A percentile compares a stretch with the other conserved stretches of the same genome.
Evolutionary conservation across 2,113 vertebrate species (phyloP).

Genomic region (Amazona vittata): DNA sequence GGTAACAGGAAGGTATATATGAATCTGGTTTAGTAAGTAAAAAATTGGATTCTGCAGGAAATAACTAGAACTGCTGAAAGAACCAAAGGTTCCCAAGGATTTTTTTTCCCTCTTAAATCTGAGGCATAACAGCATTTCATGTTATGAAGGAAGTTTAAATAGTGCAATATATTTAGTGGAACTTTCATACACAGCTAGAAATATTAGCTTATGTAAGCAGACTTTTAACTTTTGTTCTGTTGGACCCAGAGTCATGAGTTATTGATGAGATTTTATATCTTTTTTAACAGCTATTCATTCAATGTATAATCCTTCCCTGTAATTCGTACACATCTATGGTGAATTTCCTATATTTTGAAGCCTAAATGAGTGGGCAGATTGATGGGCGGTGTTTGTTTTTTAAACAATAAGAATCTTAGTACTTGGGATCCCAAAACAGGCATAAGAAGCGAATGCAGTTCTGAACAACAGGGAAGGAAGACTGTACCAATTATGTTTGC

Average conservation of each 20-base stretch:
- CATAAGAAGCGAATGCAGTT: neutral
- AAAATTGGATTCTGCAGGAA: constrained; percentile 36
- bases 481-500: accelerated
- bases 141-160: neutral
- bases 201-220: constrained; percentile 12
- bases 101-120: neutral
- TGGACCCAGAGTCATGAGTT: neutral
- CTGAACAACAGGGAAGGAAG: neutral
- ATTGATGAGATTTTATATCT: neutral
- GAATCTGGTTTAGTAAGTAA: constrained; percentile 8
- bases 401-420: neutral
- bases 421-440: neutral
- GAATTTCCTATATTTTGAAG: neutral
- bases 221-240: neutral
- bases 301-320: neutral
- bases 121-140: neutral
- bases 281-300: neutral
- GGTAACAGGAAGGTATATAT: constrained; percentile 22
- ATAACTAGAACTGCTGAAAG: constrained; percentile 27
- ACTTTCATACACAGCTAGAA: neutral
- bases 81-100: neutral
- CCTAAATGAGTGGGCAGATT: neutral
- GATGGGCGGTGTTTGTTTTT: neutral
- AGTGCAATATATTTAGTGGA: neutral
- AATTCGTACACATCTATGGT: neutral